Conservation (phyloP, 2,888 invertebrate species). For the Caenorhabditis sp. region DNA sequence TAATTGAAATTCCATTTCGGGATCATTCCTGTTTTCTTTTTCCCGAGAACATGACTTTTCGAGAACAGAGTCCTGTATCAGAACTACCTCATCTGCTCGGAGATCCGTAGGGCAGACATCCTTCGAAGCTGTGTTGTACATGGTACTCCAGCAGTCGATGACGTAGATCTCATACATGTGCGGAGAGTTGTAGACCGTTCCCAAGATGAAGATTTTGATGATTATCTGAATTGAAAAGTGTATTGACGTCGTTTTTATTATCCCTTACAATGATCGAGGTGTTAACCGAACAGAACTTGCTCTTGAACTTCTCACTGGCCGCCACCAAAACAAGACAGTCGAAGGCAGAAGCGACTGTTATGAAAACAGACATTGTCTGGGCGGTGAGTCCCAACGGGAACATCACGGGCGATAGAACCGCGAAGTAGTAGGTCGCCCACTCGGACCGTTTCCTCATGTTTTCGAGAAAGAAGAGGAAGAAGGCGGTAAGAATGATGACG, state of each 20-base stretch:
- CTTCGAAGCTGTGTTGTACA: constrained; percentile 74
- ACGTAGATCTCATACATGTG: constrained; percentile 82
- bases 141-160: constrained; percentile 79
- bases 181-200: constrained; percentile 77
- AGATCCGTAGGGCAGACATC: constrained; percentile 82
- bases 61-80: not conserved
- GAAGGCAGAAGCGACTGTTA: constrained; percentile 80
- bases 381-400: constrained; percentile 79
- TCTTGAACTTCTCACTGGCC: constrained; percentile 70
- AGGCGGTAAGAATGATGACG: constrained; percentile 79
- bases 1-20: constrained; percentile 17
- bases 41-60: not conserved
- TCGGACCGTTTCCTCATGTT: constrained; percentile 78
- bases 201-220: constrained; percentile 68
- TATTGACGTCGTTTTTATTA: not conserved
- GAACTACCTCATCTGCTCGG: constrained; percentile 73
- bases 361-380: constrained; percentile 77
- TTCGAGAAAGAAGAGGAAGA: constrained; percentile 81
- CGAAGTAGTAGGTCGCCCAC: constrained; percentile 77
- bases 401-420: constrained; percentile 78
- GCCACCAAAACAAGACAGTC: constrained; percentile 80
- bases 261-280: constrained; percentile 69
- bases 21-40: not conserved
- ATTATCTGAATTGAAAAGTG: constrained; percentile 39
- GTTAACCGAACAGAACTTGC: constrained; percentile 74